Conservation (phyloP, 2,113 vertebrate genomes). For the Ochotona princeps region DNA sequence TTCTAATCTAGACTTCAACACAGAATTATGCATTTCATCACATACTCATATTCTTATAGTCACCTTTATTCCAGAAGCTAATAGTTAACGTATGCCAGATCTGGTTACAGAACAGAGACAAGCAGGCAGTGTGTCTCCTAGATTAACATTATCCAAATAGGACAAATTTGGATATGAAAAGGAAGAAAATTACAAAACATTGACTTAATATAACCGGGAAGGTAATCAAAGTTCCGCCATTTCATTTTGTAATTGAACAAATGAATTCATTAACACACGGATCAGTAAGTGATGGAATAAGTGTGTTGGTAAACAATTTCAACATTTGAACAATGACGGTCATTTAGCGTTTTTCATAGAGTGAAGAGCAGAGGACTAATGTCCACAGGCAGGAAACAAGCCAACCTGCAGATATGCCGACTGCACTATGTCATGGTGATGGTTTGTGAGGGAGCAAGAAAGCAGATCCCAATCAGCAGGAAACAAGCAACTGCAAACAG, state of each 20-base stretch:
- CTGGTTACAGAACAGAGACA: not conserved
- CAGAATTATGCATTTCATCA: not conserved
- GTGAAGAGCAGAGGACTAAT: conserved; percentile 32
- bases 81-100: not conserved
- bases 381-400: not conserved
- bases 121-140: not conserved
- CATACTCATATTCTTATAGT: not conserved
- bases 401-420: not conserved
- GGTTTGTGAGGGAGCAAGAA: conserved; percentile 46
- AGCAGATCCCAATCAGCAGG: conserved; percentile 46
- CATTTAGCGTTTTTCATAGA: conserved; percentile 4
- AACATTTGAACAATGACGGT: conserved; percentile 26
- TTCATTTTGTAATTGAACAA: not conserved
- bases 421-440: conserved; percentile 46
- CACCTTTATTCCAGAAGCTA: not conserved
- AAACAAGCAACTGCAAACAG: conserved; percentile 41
- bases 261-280: not conserved
- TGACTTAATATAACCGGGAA: not conserved
- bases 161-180: not conserved
- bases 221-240: not conserved
- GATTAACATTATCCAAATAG: not conserved
- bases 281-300: not conserved
- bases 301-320: not conserved
- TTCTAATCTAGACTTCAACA: not conserved
- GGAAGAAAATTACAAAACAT: conserved; percentile 11